Evolutionary conservation across 2,797 vertebrate genomes (phyloP).

Genomic region (Meriones psammophilus): DNA sequence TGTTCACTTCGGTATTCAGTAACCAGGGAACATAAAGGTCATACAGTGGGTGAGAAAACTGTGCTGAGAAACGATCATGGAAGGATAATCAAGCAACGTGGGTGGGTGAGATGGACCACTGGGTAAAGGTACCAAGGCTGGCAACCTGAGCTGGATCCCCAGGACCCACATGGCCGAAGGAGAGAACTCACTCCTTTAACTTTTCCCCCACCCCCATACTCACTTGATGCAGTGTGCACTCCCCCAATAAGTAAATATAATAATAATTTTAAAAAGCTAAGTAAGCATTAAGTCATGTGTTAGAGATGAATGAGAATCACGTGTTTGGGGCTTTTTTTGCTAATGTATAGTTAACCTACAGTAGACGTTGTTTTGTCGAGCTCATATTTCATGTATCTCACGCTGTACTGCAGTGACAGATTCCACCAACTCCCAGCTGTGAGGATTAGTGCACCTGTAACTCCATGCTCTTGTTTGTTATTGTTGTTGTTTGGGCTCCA

Average conservation of each 20-base stretch:
- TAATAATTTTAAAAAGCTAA: not conserved
- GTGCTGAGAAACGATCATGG: not conserved
- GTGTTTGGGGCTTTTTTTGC: not conserved
- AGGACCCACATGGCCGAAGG: not conserved
- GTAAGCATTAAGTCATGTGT: not conserved
- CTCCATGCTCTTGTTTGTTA: not conserved
- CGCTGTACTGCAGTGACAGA: not conserved
- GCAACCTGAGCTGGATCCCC: not conserved
- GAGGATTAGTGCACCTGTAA: not conserved
- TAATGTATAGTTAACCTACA: not conserved
- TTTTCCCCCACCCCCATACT: not conserved
- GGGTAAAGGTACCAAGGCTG: not conserved
- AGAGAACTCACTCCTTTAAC: not conserved
- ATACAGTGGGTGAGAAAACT: not conserved
- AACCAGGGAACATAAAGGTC: not conserved
- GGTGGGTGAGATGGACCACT: not conserved
- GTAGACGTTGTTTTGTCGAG: not conserved
- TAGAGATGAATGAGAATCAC: not conserved
- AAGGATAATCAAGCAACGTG: constrained; percentile 1
- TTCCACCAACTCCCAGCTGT: too few species aligned
- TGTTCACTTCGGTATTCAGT: not conserved
- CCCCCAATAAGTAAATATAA: not conserved
- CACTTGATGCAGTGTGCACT: not conserved
- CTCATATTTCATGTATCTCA: not conserved
- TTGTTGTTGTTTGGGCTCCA: not conserved